Percentiles rank a stretch among this genome's conserved stretches.
phyloP scores from a whole-genome alignment of 2,888 invertebrate species.

The Melinopterus prodromus region DNA sequence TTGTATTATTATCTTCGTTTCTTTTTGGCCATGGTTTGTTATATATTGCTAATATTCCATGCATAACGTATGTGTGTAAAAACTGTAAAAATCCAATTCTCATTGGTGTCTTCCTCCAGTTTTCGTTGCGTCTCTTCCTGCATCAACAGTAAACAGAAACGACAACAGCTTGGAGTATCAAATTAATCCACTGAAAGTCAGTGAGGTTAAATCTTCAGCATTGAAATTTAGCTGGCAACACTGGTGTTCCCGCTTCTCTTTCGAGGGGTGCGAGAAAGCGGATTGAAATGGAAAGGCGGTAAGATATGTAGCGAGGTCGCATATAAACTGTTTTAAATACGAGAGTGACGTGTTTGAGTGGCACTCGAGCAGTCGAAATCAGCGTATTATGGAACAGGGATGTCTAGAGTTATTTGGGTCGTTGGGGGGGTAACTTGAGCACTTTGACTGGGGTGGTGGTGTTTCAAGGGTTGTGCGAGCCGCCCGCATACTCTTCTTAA shows the following conservation, averaged over 20 bases:
- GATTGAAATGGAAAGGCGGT: not conserved
- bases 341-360: not conserved
- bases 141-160: not conserved
- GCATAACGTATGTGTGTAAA: too few species aligned
- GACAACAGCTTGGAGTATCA: not conserved
- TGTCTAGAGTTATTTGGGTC: not conserved
- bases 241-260: not conserved
- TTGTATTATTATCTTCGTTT: not conserved
- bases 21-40: not conserved
- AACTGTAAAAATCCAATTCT: too few species aligned
- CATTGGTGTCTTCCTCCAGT: too few species aligned
- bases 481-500: constrained; percentile 4
- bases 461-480: not conserved
- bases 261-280: not conserved
- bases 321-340: not conserved
- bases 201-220: not conserved
- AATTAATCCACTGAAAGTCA: not conserved
- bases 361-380: not conserved
- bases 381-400: not conserved
- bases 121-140: too few species aligned
- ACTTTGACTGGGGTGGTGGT: not conserved
- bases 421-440: not conserved
- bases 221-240: not conserved
- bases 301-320: not conserved
- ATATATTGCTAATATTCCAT: too few species aligned